A percentile compares a stretch with the other conserved stretches of the same genome.
These are phyloP conservation scores for Cryptotis parvus DNA, from an alignment of 2,113 vertebrate species.

Conservation along the genomic window DNA sequence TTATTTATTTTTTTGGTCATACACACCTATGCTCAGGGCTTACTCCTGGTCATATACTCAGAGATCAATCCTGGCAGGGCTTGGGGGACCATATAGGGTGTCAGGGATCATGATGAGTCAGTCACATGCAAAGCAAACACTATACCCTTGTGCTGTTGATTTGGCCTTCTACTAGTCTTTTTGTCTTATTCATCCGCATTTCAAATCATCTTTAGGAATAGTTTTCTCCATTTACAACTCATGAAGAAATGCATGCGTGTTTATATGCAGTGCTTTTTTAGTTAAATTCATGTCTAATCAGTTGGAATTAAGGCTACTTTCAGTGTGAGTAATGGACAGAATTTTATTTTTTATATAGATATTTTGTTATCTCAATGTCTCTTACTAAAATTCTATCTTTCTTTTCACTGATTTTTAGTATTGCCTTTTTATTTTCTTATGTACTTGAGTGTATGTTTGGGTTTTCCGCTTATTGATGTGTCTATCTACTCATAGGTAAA, in stretches of 20 bases:
- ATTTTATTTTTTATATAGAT: slow-evolving; percentile 12
- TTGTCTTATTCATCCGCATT: background rate
- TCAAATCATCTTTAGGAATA: background rate
- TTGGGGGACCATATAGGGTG: too few relatives aligned
- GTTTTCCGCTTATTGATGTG: background rate
- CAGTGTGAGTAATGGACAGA: background rate
- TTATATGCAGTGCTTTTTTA: background rate
- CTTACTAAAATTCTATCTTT: slow-evolving; percentile 28
- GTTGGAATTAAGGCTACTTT: slow-evolving; percentile 8
- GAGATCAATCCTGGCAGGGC: too few relatives aligned
- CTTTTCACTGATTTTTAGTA: background rate
- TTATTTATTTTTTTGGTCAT: too few relatives aligned
- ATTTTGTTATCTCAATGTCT: background rate
- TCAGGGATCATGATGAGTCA: too few relatives aligned
- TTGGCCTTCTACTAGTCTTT: background rate
- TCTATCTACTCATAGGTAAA: background rate
- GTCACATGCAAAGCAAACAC: too few relatives aligned
- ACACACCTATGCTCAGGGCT: too few relatives aligned
- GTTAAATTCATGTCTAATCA: background rate
- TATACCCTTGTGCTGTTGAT: too few relatives aligned
- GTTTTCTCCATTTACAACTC: background rate
- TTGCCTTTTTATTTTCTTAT: background rate
- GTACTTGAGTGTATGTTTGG: background rate
- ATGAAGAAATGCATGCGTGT: slow-evolving; percentile 11
- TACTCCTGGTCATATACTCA: too few relatives aligned